A percentile compares a stretch with the other conserved stretches of the same genome.
These are phyloP conservation scores for Canis aureus DNA, from an alignment of 2,113 vertebrate species.

Conservation along the genomic window DNA sequence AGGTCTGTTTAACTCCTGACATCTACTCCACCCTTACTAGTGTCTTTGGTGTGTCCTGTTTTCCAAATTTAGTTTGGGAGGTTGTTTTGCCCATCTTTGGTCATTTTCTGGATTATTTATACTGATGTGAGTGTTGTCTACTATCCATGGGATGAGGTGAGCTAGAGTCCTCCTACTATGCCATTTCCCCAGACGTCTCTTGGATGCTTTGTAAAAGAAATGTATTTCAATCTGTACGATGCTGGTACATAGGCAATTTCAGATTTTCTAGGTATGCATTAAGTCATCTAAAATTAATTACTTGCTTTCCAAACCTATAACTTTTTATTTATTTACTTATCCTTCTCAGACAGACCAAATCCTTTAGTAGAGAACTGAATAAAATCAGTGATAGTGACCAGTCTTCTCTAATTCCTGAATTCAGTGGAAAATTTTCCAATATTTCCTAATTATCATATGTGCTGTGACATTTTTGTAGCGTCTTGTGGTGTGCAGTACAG, in stretches of 20 bases:
- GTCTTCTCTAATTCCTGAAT: background rate
- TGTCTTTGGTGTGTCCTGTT: too few species aligned
- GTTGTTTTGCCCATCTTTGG: too few species aligned
- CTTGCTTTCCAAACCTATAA: background rate
- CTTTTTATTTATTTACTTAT: conserved; percentile 28
- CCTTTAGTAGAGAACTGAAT: background rate
- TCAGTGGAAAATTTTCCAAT: background rate
- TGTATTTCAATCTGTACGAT: background rate
- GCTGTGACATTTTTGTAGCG: background rate
- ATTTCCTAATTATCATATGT: background rate
- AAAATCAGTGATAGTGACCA: background rate
- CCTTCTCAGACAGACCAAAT: background rate
- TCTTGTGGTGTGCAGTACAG: background rate
- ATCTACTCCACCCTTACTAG: too few species aligned
- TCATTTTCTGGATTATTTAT: too few species aligned
- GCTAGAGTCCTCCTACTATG: too few species aligned
- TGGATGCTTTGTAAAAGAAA: background rate
- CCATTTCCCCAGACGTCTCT: too few species aligned
- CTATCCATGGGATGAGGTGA: too few species aligned
- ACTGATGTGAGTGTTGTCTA: too few species aligned
- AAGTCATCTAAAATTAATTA: background rate
- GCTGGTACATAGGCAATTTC: background rate
- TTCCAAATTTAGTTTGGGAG: too few species aligned
- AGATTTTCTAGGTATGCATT: background rate
- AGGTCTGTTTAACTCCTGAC: too few species aligned